Conservation (phyloP, 1,140 invertebrate species). For the Coenobita brevimanus region DNA sequence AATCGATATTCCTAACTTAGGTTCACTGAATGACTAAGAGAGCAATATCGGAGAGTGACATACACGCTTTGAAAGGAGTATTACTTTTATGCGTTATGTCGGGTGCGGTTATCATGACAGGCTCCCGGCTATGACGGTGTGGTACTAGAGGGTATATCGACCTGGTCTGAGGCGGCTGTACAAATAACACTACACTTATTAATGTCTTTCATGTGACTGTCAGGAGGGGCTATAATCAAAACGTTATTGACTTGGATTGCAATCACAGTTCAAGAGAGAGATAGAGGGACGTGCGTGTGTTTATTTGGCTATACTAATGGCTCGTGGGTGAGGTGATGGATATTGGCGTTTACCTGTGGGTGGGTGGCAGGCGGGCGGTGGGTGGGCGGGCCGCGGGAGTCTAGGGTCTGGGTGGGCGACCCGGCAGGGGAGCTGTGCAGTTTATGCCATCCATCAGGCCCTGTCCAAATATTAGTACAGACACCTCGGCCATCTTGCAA, state of each 20-base stretch:
- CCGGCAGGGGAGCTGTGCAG: constrained; percentile 60
- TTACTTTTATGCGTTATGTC: too few relatives aligned
- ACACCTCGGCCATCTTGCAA: constrained; percentile 63
- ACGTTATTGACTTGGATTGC: constrained; percentile 19
- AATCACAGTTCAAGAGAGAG: constrained; percentile 31
- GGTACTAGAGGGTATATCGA: neutral
- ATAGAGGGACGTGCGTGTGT: constrained; percentile 24
- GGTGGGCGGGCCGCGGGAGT: constrained; percentile 17
- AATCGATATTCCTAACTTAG: too few relatives aligned
- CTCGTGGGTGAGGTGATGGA: constrained; percentile 37
- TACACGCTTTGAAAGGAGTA: too few relatives aligned
- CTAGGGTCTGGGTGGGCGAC: constrained; percentile 33
- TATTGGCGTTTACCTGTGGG: constrained; percentile 55
- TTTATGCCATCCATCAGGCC: constrained; percentile 64
- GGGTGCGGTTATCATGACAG: too few relatives aligned
- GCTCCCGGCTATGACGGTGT: constrained; percentile 3
- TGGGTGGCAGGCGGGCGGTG: constrained; percentile 29
- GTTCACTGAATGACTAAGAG: too few relatives aligned
- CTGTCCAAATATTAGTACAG: constrained; percentile 67
- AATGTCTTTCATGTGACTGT: neutral
- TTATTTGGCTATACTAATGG: constrained; percentile 57
- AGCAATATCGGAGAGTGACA: too few relatives aligned
- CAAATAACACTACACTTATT: constrained; percentile 9
- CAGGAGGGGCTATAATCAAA: constrained; percentile 20
- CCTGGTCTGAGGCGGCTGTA: neutral